Evolutionary conservation across 2,113 vertebrate species (phyloP).

Genomic region (Otis tarda): DNA sequence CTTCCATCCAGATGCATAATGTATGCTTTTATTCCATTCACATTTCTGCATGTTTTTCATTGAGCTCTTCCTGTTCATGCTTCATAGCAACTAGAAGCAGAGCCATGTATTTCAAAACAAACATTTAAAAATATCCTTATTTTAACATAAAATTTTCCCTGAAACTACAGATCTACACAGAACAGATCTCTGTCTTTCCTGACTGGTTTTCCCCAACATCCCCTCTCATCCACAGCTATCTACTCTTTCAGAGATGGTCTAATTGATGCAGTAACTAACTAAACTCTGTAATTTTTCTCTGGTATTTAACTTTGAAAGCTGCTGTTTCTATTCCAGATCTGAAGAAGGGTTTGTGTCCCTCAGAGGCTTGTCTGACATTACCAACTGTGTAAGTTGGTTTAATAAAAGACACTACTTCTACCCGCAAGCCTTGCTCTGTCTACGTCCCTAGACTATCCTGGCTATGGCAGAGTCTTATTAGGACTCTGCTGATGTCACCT

Average conservation of each 20-base stretch:
- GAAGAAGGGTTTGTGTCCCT: neutral
- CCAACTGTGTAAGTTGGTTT: neutral
- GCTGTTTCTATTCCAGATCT: slow-evolving; percentile 7
- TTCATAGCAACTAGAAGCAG: neutral
- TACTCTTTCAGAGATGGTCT: neutral
- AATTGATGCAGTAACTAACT: neutral
- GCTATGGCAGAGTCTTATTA: neutral
- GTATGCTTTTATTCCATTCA: neutral
- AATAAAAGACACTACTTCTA: neutral
- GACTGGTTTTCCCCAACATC: neutral
- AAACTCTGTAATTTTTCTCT: neutral
- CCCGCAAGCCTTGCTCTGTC: neutral
- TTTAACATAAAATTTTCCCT: neutral
- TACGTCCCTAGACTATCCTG: neutral
- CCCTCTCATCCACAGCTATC: neutral
- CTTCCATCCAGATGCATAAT: neutral
- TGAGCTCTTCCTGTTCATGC: neutral
- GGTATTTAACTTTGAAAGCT: neutral
- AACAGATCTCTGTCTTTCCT: neutral
- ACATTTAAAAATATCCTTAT: no score
- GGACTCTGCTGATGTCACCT: neutral
- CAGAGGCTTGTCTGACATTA: neutral
- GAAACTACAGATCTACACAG: neutral
- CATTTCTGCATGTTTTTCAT: neutral
- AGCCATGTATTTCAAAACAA: neutral